Conservation (phyloP, 2,888 invertebrate genomes). For the Diadegma fenestrale region DNA sequence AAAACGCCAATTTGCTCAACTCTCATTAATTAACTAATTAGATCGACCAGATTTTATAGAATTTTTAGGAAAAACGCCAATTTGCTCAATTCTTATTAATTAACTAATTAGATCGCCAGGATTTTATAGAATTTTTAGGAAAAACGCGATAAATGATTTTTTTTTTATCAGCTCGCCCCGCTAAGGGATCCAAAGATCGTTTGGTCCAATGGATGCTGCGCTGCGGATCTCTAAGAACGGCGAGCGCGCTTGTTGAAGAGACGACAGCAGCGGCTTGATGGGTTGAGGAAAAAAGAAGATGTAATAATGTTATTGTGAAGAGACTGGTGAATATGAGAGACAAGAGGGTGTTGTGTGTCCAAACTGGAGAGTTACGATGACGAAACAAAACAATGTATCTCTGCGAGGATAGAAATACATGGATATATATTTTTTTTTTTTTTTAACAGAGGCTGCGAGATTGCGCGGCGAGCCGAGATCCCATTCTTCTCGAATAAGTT, state of each 20-base stretch:
- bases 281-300: constrained; percentile 3
- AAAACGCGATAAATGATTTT: no score
- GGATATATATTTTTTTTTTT: constrained; percentile 42
- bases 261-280: neutral
- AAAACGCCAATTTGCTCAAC: no score
- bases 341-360: constrained; percentile 42
- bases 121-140: no score
- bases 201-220: no score
- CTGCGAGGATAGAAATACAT: constrained; percentile 31
- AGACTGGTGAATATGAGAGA: constrained; percentile 47
- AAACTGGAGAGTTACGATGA: constrained; percentile 63
- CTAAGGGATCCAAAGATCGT: no score
- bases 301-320: constrained; percentile 34
- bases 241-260: neutral
- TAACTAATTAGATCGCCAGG: no score
- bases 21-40: no score
- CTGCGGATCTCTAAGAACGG: no score
- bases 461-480: constrained; percentile 53
- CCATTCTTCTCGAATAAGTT: constrained; percentile 65
- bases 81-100: no score
- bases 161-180: no score
- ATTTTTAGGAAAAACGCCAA: no score
- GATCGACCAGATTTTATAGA: no score
- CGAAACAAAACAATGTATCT: constrained; percentile 63
- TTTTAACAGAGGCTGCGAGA: constrained; percentile 14